Percentiles rank a stretch among this genome's conserved stretches.
phyloP scores from a whole-genome alignment of 2,797 vertebrate genomes.

The Ctenopoma multispine region DNA sequence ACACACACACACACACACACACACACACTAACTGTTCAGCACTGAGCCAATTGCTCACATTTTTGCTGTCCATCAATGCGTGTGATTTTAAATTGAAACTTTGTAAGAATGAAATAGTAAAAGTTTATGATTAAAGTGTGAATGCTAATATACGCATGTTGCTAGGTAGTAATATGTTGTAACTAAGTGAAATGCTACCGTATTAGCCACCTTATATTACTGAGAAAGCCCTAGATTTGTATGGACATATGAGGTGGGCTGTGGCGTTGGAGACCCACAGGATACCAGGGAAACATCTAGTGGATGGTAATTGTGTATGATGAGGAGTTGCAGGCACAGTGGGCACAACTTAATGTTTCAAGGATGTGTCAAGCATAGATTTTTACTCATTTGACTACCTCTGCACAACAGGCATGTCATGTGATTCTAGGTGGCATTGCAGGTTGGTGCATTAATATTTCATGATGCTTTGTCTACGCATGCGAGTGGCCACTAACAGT shows the following conservation, averaged over 20 bases:
- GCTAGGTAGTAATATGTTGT: neutral
- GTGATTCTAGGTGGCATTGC: slow-evolving; percentile 38
- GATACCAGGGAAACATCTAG: slow-evolving; percentile 72
- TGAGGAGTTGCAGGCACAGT: slow-evolving; percentile 34
- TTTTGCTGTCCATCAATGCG: neutral
- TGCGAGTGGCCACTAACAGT: slow-evolving; percentile 61
- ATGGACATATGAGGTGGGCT: slow-evolving; percentile 23
- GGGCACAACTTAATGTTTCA: slow-evolving; percentile 15
- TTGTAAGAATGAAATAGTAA: neutral
- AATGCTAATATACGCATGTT: no score
- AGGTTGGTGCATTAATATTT: slow-evolving; percentile 70
- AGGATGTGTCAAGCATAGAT: neutral
- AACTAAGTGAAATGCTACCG: neutral
- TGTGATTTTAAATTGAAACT: neutral
- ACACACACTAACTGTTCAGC: slow-evolving; percentile 30
- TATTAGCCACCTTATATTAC: neutral
- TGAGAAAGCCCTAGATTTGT: slow-evolving; percentile 20
- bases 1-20: no score
- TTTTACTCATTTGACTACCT: neutral
- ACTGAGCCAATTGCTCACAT: slow-evolving; percentile 13
- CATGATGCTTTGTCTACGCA: slow-evolving; percentile 59
- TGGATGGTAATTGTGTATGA: slow-evolving; percentile 64
- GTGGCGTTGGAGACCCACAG: slow-evolving; percentile 70
- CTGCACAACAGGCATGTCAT: slow-evolving; percentile 13
- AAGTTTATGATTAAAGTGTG: neutral